phyloP scores from a whole-genome alignment of 30 jellyfish, hydroid and myxozoan species.

The Turritopsis rubra region DNA sequence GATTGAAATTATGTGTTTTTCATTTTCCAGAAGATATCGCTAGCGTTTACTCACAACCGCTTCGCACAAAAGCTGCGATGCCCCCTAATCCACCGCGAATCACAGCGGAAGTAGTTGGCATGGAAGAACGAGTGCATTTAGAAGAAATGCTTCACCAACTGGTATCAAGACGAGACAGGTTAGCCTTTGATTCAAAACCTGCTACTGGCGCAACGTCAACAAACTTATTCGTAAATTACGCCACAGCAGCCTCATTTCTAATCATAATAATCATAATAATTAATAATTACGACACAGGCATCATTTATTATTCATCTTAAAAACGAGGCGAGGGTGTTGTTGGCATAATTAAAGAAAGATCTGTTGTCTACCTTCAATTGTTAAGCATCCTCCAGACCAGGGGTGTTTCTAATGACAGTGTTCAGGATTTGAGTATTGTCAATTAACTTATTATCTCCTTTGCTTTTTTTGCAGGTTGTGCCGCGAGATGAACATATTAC shows the following conservation, averaged over 20 bases:
- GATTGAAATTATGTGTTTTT: not conserved
- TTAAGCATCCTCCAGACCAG: slow-evolving; percentile 5
- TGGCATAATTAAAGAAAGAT: too few species aligned
- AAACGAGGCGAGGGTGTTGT: too few species aligned
- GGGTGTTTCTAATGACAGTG: not conserved
- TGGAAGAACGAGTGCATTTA: slow-evolving; percentile 39
- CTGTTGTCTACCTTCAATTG: too few species aligned
- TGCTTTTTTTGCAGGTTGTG: slow-evolving; percentile 26
- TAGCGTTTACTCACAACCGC: slow-evolving; percentile 25
- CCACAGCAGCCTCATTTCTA: too few species aligned
- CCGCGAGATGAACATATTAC: slow-evolving; percentile 30
- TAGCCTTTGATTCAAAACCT: not conserved
- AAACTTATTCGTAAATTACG: too few species aligned
- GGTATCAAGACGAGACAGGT: slow-evolving; percentile 40
- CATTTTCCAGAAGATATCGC: slow-evolving; percentile 27
- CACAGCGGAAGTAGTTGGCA: slow-evolving; percentile 39
- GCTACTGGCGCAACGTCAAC: too few species aligned
- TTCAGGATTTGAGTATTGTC: too few species aligned
- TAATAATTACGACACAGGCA: too few species aligned
- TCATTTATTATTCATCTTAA: too few species aligned
- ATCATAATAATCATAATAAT: too few species aligned
- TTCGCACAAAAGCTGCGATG: slow-evolving; percentile 48
- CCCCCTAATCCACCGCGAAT: slow-evolving; percentile 50
- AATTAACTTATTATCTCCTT: too few species aligned
- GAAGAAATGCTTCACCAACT: slow-evolving; percentile 25